Conservation (phyloP, 1,140 invertebrate genomes). For the Ips nitidus region DNA sequence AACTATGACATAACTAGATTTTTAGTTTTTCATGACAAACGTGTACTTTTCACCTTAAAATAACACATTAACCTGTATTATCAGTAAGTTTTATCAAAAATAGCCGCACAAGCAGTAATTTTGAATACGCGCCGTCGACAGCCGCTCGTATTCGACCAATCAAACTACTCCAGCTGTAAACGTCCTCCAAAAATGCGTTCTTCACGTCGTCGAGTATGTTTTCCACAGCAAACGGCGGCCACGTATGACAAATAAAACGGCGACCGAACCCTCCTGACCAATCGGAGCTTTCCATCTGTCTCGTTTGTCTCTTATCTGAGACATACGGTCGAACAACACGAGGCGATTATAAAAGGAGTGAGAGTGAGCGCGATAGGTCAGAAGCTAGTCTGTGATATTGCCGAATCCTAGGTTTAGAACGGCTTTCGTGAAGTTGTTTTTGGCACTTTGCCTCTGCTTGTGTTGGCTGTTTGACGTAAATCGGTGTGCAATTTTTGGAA, state of each 20-base stretch:
- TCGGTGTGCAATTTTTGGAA: constrained; percentile 38
- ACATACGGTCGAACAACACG: constrained; percentile 26
- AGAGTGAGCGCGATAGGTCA: constrained; percentile 11
- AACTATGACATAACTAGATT: too few species aligned
- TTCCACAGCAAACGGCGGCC: background rate
- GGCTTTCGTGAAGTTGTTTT: constrained; percentile 37
- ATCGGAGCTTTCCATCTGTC: constrained; percentile 52
- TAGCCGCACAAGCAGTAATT: too few species aligned
- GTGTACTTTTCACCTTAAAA: too few species aligned
- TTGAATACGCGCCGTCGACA: constrained; percentile 30
- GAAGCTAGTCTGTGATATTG: constrained; percentile 31
- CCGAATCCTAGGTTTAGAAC: constrained; percentile 31
- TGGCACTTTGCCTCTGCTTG: constrained; percentile 45
- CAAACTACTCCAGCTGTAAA: constrained; percentile 46
- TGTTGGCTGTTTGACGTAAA: constrained; percentile 44
- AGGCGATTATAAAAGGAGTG: constrained; percentile 16
- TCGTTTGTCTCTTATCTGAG: constrained; percentile 22
- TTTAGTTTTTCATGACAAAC: too few species aligned
- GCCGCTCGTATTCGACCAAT: constrained; percentile 41
- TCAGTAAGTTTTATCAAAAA: too few species aligned
- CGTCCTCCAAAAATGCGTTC: constrained; percentile 16
- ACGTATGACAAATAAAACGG: constrained; percentile 33
- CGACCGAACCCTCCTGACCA: constrained; percentile 37
- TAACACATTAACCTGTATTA: too few species aligned
- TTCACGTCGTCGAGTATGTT: constrained; percentile 32